Percentiles rank a stretch among this genome's conserved stretches.
These are phyloP conservation scores for Chinchilla lanigera DNA, from an alignment of 2,113 vertebrate species.

Conservation along the genomic window DNA sequence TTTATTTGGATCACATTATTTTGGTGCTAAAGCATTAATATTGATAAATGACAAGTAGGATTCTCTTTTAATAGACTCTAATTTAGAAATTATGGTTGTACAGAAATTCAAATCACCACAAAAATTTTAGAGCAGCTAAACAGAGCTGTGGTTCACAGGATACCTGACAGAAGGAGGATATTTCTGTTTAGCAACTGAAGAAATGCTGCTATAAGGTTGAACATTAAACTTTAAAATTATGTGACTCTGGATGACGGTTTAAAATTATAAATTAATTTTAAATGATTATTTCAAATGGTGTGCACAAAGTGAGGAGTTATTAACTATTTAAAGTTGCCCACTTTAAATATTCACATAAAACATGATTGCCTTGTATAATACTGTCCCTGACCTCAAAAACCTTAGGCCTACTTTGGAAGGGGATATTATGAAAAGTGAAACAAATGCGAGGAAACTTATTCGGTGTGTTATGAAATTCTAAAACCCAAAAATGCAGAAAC, in stretches of 20 bases:
- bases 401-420: constrained; percentile 4
- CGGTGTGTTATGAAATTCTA: neutral
- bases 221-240: neutral
- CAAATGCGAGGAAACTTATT: neutral
- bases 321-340: neutral
- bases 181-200: neutral
- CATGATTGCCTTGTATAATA: neutral
- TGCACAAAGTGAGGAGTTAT: neutral
- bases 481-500: neutral
- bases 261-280: constrained; percentile 40
- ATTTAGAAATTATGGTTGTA: constrained; percentile 39
- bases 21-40: constrained; percentile 37
- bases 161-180: neutral
- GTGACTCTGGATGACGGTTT: neutral
- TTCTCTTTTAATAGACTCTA: neutral
- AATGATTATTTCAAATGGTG: neutral
- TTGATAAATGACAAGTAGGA: neutral
- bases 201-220: neutral
- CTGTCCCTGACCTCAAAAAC: neutral
- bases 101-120: neutral
- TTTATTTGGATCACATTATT: constrained; percentile 16
- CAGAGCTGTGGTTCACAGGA: neutral
- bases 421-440: neutral
- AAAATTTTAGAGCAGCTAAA: constrained; percentile 1
- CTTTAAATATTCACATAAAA: constrained; percentile 23